These are phyloP conservation scores for Plecturocebus donacophilus DNA, from an alignment of 2,113 vertebrate species.

Conservation along the genomic window DNA sequence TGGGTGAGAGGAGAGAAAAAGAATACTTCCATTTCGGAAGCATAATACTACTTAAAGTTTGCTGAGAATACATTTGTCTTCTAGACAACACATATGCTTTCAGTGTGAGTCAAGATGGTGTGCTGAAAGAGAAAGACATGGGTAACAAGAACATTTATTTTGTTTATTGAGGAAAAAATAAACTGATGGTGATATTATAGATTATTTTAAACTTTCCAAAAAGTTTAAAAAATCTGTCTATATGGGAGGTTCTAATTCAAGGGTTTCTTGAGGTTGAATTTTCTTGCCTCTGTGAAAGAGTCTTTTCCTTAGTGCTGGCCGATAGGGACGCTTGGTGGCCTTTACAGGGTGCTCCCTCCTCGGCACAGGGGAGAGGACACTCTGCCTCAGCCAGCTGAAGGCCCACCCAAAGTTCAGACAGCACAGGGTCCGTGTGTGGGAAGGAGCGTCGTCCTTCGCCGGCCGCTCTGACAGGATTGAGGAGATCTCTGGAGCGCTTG, in stretches of 20 bases:
- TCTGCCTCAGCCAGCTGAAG: constrained; percentile 47
- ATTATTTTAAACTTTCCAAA: background rate
- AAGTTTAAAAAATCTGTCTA: background rate
- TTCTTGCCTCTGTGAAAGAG: background rate
- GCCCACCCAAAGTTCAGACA: background rate
- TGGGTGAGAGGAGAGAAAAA: background rate
- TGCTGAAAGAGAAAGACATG: background rate
- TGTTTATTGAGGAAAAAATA: background rate
- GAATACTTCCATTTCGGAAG: background rate
- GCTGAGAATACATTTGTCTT: background rate
- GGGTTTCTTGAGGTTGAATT: constrained; percentile 36
- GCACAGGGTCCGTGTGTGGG: background rate
- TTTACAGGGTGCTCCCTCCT: background rate
- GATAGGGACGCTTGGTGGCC: accelerated
- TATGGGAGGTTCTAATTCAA: accelerated
- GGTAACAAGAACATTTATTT: background rate
- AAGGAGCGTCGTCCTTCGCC: background rate
- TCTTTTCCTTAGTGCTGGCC: background rate
- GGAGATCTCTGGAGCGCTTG: background rate
- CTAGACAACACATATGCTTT: background rate
- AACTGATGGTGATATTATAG: background rate
- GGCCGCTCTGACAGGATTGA: accelerated
- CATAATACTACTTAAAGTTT: background rate
- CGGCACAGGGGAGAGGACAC: background rate
- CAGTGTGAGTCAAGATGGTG: background rate